Evolutionary conservation across 2,113 vertebrate genomes (phyloP).

Genomic region (Parotia lawesii): DNA sequence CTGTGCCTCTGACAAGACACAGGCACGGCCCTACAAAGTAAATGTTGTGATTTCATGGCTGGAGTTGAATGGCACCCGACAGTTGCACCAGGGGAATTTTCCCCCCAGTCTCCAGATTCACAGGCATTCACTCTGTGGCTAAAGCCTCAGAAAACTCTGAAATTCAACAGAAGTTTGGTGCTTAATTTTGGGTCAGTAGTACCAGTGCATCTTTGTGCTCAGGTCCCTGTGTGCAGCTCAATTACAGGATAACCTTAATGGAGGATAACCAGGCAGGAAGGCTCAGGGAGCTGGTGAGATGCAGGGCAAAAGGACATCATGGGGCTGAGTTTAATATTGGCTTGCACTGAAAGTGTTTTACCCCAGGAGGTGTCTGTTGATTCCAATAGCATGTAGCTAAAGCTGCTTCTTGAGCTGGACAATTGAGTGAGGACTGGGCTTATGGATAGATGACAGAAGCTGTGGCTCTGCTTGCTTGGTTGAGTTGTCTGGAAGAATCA

Average conservation of each 20-base stretch:
- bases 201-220: background rate
- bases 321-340: background rate
- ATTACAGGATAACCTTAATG: background rate
- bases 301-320: background rate
- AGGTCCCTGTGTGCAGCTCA: background rate
- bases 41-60: conserved; percentile 41
- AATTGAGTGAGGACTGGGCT: background rate
- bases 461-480: background rate
- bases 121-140: background rate
- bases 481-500: background rate
- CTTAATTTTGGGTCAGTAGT: background rate
- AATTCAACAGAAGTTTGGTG: background rate
- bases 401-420: background rate
- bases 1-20: conserved; percentile 43
- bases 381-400: background rate
- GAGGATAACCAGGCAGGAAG: background rate
- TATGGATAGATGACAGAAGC: background rate
- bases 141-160: background rate
- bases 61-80: background rate
- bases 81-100: background rate
- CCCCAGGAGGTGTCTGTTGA: background rate
- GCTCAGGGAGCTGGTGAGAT: background rate
- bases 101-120: background rate
- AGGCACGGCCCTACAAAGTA: conserved; percentile 8
- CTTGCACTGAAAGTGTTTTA: background rate